Percentiles rank a stretch among this genome's conserved stretches.
phyloP scores from a whole-genome alignment of 2,888 invertebrate species.

The Chrysolina haemoptera region DNA sequence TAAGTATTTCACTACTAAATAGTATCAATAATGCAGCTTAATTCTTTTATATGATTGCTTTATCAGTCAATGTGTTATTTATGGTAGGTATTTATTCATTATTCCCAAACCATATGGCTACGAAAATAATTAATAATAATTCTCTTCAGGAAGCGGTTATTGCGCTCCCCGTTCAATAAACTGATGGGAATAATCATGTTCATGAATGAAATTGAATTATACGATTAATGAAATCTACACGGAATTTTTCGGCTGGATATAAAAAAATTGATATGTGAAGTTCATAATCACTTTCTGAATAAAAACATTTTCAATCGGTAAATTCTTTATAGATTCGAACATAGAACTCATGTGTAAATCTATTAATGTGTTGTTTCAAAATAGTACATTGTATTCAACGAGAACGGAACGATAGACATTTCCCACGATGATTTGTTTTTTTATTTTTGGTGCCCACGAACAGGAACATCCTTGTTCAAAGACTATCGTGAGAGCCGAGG shows the following conservation, averaged over 20 bases:
- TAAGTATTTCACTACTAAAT: background rate
- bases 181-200: slow-evolving; percentile 1
- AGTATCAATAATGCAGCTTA: background rate
- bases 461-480: too few relatives aligned
- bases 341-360: too few relatives aligned
- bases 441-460: too few relatives aligned
- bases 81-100: slow-evolving; percentile 15
- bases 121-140: slow-evolving; percentile 19
- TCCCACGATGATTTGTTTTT: too few relatives aligned
- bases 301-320: too few relatives aligned
- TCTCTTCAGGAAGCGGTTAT: slow-evolving; percentile 12
- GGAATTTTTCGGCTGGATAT: background rate
- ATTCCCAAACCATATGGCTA: slow-evolving; percentile 8
- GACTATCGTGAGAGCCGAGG: too few relatives aligned
- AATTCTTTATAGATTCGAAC: too few relatives aligned
- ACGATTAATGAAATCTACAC: background rate
- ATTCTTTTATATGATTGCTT: slow-evolving; percentile 2
- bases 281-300: too few relatives aligned
- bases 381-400: too few relatives aligned
- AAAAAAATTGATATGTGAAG: slow-evolving; percentile 11
- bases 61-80: slow-evolving; percentile 11
- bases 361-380: too few relatives aligned
- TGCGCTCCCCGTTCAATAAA: slow-evolving; percentile 1
- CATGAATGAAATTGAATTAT: slow-evolving; percentile 3
- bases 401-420: too few relatives aligned